Evolutionary conservation across 2,113 vertebrate species (phyloP).

Genomic region (Elanus axillaris): DNA sequence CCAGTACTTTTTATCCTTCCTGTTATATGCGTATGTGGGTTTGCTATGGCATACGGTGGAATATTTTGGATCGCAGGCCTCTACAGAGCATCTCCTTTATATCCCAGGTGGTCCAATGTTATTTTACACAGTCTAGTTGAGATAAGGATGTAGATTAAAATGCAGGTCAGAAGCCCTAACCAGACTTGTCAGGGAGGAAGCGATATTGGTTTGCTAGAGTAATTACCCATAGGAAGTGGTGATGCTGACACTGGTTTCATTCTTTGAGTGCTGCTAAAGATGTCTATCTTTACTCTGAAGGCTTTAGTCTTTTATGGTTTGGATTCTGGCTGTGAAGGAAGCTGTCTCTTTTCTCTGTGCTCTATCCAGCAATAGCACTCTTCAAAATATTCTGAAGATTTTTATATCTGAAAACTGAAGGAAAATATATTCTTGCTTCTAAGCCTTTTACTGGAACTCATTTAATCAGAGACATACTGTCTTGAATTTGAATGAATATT

Average conservation of each 20-base stretch:
- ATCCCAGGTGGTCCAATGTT: neutral
- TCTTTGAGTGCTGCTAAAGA: slow-evolving; percentile 8
- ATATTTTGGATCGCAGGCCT: neutral
- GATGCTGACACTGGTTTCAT: neutral
- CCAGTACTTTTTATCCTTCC: neutral
- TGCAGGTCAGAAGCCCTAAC: neutral
- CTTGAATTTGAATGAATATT: slow-evolving; percentile 26
- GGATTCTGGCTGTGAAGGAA: slow-evolving; percentile 7
- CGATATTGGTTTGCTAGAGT: neutral
- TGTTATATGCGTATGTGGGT: neutral
- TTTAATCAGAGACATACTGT: neutral
- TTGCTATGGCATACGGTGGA: neutral
- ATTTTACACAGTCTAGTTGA: neutral
- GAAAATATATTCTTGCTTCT: neutral
- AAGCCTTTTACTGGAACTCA: neutral
- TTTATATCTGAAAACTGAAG: neutral
- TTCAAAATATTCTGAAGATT: neutral
- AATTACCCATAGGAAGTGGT: neutral
- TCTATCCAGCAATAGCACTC: neutral
- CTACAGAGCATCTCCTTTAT: neutral
- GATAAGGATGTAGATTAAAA: neutral
- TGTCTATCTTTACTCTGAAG: slow-evolving; percentile 23
- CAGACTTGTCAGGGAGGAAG: neutral
- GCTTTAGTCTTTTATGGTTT: neutral
- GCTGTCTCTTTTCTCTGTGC: neutral